Percentiles rank a stretch among this genome's conserved stretches.
These are phyloP conservation scores for Pygoscelis adeliae DNA, from an alignment of 2,113 vertebrate genomes.

Conservation along the genomic window DNA sequence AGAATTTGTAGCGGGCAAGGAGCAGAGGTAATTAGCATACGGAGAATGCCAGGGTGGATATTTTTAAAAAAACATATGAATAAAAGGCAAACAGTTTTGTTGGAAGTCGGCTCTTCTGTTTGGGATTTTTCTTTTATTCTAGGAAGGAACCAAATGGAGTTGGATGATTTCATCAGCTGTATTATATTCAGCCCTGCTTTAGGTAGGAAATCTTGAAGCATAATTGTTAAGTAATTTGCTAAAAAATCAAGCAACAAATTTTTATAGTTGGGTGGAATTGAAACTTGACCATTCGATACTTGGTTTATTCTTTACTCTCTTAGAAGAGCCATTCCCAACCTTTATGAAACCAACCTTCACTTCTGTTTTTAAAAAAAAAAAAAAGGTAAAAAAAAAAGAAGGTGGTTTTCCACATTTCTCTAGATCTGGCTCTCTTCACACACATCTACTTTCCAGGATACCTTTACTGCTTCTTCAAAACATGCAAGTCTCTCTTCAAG, in stretches of 20 bases:
- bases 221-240: not conserved
- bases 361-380: not conserved
- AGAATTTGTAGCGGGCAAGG: not conserved
- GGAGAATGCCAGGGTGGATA: not conserved
- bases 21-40: not conserved
- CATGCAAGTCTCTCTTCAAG: not conserved
- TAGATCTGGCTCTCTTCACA: not conserved
- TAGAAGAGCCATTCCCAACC: not conserved
- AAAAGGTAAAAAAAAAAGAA: not conserved
- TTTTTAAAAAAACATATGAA: not conserved
- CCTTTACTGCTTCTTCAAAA: not conserved
- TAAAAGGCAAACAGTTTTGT: constrained; percentile 15
- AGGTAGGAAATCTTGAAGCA: not conserved
- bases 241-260: not conserved
- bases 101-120: not conserved
- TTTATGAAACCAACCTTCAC: not conserved
- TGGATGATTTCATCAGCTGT: not conserved
- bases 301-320: not conserved
- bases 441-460: not conserved
- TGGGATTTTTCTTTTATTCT: not conserved
- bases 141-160: not conserved
- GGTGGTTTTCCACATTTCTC: not conserved
- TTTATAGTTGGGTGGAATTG: not conserved
- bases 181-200: not conserved
- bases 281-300: not conserved